Conservation (phyloP, 2,797 vertebrate genomes). For the Oceanodroma leucorhoa region DNA sequence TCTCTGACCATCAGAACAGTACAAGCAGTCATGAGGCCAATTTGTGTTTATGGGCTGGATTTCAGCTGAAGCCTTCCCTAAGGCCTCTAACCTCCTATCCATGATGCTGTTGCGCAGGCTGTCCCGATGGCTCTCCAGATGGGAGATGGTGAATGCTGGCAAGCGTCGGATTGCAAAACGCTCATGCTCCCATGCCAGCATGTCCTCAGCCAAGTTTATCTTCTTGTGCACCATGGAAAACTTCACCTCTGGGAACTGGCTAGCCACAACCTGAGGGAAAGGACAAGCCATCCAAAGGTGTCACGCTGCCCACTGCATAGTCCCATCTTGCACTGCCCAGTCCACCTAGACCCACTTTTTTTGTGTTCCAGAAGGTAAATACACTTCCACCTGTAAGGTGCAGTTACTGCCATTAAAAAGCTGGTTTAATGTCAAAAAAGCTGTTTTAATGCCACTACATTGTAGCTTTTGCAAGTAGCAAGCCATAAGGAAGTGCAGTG, state of each 20-base stretch:
- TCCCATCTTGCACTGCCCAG: neutral
- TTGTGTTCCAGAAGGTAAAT: neutral
- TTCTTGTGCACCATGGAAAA: constrained; percentile 99
- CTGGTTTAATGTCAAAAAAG: neutral
- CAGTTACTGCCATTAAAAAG: neutral
- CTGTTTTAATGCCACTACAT: neutral
- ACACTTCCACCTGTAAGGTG: neutral
- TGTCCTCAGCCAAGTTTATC: constrained; percentile 96
- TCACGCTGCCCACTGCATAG: neutral
- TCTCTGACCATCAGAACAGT: neutral
- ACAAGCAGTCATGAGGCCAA: neutral
- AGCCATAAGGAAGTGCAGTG: neutral
- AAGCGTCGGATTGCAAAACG: constrained; percentile 95
- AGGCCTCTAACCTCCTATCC: constrained; percentile 88
- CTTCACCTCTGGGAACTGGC: constrained; percentile 89
- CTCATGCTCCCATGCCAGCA: constrained; percentile 97
- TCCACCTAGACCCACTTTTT: neutral
- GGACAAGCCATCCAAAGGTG: neutral
- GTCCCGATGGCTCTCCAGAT: constrained; percentile 90
- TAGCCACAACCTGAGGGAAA: constrained; percentile 79
- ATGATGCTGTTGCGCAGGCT: constrained; percentile 93
- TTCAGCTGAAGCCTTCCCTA: neutral
- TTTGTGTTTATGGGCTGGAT: neutral
- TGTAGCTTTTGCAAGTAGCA: neutral
- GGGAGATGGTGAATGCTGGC: constrained; percentile 94